phyloP scores from a whole-genome alignment of 64 coral and sea anemone genomes.

The Orbicella faveolata region DNA sequence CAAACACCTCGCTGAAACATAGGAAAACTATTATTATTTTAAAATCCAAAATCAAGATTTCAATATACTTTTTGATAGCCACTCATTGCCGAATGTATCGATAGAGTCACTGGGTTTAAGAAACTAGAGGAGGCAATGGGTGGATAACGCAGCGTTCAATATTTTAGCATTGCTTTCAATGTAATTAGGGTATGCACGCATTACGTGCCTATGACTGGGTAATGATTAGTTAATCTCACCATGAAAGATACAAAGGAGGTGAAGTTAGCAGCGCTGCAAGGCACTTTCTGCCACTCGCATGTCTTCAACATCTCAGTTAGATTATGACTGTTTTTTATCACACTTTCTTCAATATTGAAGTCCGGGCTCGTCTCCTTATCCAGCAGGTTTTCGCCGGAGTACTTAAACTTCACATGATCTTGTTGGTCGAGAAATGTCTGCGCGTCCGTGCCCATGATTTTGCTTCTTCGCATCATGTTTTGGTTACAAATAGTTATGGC shows the following conservation, averaged over 20 bases:
- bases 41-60: no score
- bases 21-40: background rate
- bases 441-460: slow-evolving; percentile 40
- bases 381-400: background rate
- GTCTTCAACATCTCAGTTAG: slow-evolving; percentile 35
- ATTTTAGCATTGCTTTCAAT: no score
- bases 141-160: no score
- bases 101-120: no score
- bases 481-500: slow-evolving; percentile 69
- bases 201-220: no score
- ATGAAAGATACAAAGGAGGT: slow-evolving; percentile 2
- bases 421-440: slow-evolving; percentile 54
- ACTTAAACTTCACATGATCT: slow-evolving; percentile 2
- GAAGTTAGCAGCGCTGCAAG: slow-evolving; percentile 34
- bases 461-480: slow-evolving; percentile 63
- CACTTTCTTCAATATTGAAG: slow-evolving; percentile 48
- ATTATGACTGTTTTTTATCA: slow-evolving; percentile 39
- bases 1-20: slow-evolving; percentile 37
- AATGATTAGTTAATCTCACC: background rate
- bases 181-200: no score
- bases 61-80: no score
- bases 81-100: background rate
- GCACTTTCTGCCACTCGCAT: background rate
- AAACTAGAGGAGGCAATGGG: no score
- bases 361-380: background rate